Evolutionary conservation across 2,888 invertebrate species (phyloP).

Genomic region (Xestia ashworthii): DNA sequence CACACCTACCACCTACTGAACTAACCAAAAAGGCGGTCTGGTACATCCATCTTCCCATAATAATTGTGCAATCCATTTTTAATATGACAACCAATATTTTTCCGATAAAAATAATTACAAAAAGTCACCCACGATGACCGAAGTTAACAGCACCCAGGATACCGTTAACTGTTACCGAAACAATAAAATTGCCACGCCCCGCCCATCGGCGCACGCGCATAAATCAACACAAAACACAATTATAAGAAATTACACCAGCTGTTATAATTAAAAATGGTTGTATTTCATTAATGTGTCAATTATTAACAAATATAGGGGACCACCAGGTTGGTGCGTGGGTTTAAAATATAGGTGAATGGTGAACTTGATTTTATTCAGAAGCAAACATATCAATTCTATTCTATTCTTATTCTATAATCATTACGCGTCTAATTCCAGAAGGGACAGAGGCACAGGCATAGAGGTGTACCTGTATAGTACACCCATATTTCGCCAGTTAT

Average conservation of each 20-base stretch:
- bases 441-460: not conserved
- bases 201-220: conserved; percentile 77
- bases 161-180: conserved; percentile 79
- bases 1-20: not conserved
- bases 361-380: not conserved
- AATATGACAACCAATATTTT: conserved; percentile 47
- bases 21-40: not conserved
- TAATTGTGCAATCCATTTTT: conserved; percentile 44
- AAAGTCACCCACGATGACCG: conserved; percentile 52
- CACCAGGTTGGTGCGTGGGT: conserved; percentile 74
- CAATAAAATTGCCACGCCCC: conserved; percentile 85
- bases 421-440: not conserved
- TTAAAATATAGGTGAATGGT: not conserved
- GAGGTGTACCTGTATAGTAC: not conserved
- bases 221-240: conserved; percentile 87
- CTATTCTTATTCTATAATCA: too few relatives aligned
- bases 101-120: conserved; percentile 49
- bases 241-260: conserved; percentile 82
- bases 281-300: conserved; percentile 83
- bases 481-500: not conserved
- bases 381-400: too few relatives aligned
- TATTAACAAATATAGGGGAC: conserved; percentile 84
- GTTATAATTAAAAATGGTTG: conserved; percentile 83
- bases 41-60: conserved; percentile 7
- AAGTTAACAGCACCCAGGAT: conserved; percentile 50